phyloP scores from a whole-genome alignment of 2,113 vertebrate genomes.

The Cyprinodon variegatus region DNA sequence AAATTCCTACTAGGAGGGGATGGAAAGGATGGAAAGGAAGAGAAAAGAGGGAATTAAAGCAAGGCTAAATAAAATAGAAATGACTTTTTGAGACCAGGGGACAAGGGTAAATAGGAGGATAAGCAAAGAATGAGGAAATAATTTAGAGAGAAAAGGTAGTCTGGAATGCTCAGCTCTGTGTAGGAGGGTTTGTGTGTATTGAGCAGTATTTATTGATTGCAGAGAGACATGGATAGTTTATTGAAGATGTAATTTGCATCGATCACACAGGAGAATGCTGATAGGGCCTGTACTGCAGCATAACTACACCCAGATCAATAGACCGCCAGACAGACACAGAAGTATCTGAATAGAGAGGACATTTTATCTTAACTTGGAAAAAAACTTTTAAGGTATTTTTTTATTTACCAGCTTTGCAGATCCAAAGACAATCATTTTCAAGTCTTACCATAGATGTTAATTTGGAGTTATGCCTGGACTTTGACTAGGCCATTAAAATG shows the following conservation, averaged over 20 bases:
- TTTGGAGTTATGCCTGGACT: no score
- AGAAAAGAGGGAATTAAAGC: not conserved
- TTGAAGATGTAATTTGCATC: slow-evolving; percentile 44
- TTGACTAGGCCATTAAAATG: no score
- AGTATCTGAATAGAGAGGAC: not conserved
- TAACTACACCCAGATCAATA: not conserved
- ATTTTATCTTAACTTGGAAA: no score
- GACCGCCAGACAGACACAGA: not conserved
- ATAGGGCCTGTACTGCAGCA: slow-evolving; percentile 9
- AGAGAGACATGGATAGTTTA: slow-evolving; percentile 22
- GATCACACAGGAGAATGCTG: slow-evolving; percentile 32
- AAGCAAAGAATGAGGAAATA: not conserved
- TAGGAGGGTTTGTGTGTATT: slow-evolving; percentile 16
- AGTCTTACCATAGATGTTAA: no score
- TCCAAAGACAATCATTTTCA: no score
- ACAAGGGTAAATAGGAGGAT: not conserved
- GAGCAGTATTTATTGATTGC: slow-evolving; percentile 31
- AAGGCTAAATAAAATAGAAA: not conserved
- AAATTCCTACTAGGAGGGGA: not conserved
- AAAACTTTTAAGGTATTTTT: no score
- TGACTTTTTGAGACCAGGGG: not conserved
- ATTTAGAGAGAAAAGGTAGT: not conserved
- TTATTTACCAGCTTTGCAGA: no score
- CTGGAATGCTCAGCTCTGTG: slow-evolving; percentile 1
- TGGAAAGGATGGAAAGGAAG: not conserved